These are phyloP conservation scores for Sesamia inferens DNA, from an alignment of 2,888 invertebrate genomes.

Conservation along the genomic window DNA sequence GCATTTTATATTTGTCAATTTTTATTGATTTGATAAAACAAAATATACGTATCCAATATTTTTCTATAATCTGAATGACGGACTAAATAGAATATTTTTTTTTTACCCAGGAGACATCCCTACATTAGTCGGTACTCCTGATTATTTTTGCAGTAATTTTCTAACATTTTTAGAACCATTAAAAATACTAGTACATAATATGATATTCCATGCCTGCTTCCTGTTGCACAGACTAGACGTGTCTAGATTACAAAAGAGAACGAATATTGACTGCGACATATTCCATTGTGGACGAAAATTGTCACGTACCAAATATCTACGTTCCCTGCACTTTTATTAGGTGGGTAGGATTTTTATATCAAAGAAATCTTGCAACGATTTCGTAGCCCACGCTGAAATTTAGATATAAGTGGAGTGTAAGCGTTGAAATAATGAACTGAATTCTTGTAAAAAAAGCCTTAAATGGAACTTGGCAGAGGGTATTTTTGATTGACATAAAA, in stretches of 20 bases:
- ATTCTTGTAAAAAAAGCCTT: neutral
- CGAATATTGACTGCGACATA: slow-evolving; percentile 10
- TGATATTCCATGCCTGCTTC: slow-evolving; percentile 11
- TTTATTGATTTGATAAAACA: too few species aligned
- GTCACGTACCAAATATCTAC: slow-evolving; percentile 43
- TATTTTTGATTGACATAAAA: neutral
- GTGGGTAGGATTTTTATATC: neutral
- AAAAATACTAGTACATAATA: slow-evolving; percentile 4
- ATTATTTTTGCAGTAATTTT: neutral
- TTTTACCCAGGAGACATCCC: too few species aligned
- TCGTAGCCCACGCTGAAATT: neutral
- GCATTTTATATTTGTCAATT: too few species aligned
- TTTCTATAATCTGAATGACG: too few species aligned
- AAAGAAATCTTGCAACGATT: neutral
- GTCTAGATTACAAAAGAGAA: slow-evolving; percentile 28
- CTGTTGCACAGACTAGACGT: slow-evolving; percentile 14
- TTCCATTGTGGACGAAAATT: slow-evolving; percentile 31
- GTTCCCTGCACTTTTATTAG: slow-evolving; percentile 33
- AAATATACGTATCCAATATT: too few species aligned
- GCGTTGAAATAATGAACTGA: neutral
- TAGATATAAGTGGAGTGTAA: too few species aligned
- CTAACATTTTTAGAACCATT: neutral
- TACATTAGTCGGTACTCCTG: neutral
- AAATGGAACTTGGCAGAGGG: neutral
- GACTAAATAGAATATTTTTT: too few species aligned